These are phyloP conservation scores for Chromis chromis DNA, from an alignment of 2,797 vertebrate genomes.

Conservation along the genomic window DNA sequence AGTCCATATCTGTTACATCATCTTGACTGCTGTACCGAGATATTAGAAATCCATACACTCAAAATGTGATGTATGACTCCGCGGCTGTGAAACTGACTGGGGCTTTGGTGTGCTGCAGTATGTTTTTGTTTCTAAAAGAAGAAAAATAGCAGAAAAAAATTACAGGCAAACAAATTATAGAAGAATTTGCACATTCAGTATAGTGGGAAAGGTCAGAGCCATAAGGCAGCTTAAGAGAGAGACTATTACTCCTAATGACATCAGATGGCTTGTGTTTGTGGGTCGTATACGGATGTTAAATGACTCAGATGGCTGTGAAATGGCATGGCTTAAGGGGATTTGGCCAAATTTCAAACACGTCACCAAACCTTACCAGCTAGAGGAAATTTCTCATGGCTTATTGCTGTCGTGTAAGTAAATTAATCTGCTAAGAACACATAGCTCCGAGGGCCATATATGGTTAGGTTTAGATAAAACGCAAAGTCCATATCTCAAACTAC, in stretches of 20 bases:
- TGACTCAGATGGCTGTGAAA: slow-evolving; percentile 38
- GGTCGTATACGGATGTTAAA: slow-evolving; percentile 45
- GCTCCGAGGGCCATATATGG: not conserved
- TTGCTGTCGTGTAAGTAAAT: slow-evolving; percentile 35
- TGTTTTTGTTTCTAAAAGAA: slow-evolving; percentile 40
- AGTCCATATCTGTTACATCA: slow-evolving; percentile 76
- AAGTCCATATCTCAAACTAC: not conserved
- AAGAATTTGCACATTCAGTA: slow-evolving; percentile 74
- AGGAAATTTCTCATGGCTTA: slow-evolving; percentile 26
- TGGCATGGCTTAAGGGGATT: slow-evolving; percentile 45
- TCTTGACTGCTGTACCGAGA: slow-evolving; percentile 74
- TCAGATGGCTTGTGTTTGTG: slow-evolving; percentile 51
- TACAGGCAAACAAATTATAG: slow-evolving; percentile 62
- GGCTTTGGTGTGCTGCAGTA: slow-evolving; percentile 50
- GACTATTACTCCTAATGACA: slow-evolving; percentile 69
- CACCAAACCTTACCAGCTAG: slow-evolving; percentile 17
- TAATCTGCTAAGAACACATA: slow-evolving; percentile 13
- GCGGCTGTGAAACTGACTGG: slow-evolving; percentile 61
- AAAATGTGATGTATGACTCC: slow-evolving; percentile 76
- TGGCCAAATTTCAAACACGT: slow-evolving; percentile 47
- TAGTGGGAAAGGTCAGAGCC: slow-evolving; percentile 72
- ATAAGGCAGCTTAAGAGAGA: slow-evolving; percentile 66
- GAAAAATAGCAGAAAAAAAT: slow-evolving; percentile 24
- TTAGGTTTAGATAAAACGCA: not conserved
- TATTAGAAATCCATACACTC: slow-evolving; percentile 83